Percentiles rank a stretch among this genome's conserved stretches.
Conservation (phyloP, 2,113 vertebrate genomes). For the Corythornis vintsioides region DNA sequence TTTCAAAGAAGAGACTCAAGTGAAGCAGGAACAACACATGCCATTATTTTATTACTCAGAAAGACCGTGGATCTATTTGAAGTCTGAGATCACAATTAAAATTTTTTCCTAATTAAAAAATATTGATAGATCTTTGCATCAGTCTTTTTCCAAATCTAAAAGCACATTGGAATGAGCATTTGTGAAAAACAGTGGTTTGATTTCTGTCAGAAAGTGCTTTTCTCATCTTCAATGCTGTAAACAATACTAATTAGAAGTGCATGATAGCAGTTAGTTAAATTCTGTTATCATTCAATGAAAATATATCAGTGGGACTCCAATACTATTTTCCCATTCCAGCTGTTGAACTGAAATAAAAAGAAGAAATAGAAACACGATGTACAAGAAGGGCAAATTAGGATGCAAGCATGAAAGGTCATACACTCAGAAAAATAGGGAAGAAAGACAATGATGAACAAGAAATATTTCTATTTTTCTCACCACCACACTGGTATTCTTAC, state of each 20-base stretch:
- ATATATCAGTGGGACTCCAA: neutral
- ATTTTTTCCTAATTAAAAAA: neutral
- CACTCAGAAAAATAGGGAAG: neutral
- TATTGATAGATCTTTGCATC: neutral
- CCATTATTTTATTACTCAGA: neutral
- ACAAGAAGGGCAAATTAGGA: neutral
- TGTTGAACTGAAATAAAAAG: constrained; percentile 33
- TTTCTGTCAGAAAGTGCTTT: constrained; percentile 52
- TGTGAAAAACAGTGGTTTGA: neutral
- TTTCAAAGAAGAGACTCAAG: neutral
- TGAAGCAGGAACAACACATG: neutral
- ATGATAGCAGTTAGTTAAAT: constrained; percentile 29
- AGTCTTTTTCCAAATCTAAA: neutral
- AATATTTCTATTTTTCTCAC: neutral
- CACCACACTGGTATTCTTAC: neutral
- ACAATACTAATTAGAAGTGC: constrained; percentile 39
- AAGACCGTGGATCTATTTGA: neutral
- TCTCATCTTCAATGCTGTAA: constrained; percentile 39
- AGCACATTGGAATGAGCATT: neutral
- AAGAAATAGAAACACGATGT: constrained; percentile 1
- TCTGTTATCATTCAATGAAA: constrained; percentile 22
- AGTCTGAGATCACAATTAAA: neutral
- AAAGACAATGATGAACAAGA: neutral
- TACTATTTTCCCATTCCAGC: neutral
- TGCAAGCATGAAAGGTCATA: constrained; percentile 10